phyloP scores from a whole-genome alignment of 2,797 vertebrate genomes.

The Mormyrus hasselquistii region DNA sequence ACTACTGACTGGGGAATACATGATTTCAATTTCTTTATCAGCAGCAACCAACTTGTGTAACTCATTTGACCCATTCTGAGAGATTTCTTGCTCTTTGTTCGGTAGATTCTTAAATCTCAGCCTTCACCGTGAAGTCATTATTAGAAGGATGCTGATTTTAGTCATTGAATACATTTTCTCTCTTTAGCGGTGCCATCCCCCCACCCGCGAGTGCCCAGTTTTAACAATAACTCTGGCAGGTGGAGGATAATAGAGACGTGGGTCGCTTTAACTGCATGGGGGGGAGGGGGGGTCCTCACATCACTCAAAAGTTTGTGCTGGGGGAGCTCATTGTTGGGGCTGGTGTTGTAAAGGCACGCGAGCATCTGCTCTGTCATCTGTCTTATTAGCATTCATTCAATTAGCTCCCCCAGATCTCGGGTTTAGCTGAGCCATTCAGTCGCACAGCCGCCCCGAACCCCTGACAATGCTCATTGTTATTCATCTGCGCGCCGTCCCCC shows the following conservation, averaged over 20 bases:
- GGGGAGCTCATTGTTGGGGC: conserved; percentile 67
- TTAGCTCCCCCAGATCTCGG: conserved; percentile 69
- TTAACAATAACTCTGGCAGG: conserved; percentile 77
- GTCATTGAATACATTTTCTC: conserved; percentile 48
- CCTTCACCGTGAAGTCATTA: conserved; percentile 56
- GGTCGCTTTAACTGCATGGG: conserved; percentile 54
- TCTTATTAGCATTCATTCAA: conserved; percentile 89
- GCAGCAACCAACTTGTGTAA: not conserved
- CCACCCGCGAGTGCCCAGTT: not conserved
- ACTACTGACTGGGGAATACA: not conserved
- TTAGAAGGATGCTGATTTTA: conserved; percentile 65
- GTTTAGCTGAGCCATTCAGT: conserved; percentile 55
- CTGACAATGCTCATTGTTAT: conserved; percentile 50
- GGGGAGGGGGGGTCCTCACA: conserved; percentile 52
- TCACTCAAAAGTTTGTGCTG: conserved; percentile 59
- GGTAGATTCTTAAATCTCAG: conserved; percentile 38
- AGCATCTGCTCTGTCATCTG: conserved; percentile 89
- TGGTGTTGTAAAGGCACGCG: conserved; percentile 91
- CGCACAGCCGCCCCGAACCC: conserved; percentile 42
- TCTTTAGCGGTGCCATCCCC: not conserved
- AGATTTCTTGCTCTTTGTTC: not conserved
- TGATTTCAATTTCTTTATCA: not conserved
- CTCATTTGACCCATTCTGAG: not conserved
- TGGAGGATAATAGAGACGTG: conserved; percentile 64
- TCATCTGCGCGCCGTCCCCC: conserved; percentile 32